A percentile compares a stretch with the other conserved stretches of the same genome.
Evolutionary conservation across 2,888 invertebrate species (phyloP).

Genomic region (Erynnis tages): DNA sequence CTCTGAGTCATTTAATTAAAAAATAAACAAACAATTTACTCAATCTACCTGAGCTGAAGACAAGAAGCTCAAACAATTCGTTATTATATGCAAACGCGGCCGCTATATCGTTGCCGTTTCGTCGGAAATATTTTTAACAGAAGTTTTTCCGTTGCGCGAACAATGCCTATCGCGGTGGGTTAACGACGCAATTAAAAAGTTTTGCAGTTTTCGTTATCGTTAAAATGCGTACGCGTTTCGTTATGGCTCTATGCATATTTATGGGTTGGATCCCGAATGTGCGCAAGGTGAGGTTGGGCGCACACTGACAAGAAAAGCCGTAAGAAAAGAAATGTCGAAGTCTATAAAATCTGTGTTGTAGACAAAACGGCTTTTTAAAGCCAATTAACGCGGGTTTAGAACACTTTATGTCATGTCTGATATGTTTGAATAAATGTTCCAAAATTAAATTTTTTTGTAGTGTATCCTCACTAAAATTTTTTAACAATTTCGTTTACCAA

Average conservation of each 20-base stretch:
- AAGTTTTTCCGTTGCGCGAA: conserved; percentile 35
- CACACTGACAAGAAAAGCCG: too few relatives aligned
- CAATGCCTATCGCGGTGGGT: conserved; percentile 39
- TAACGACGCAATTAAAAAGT: conserved; percentile 40
- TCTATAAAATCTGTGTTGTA: too few relatives aligned
- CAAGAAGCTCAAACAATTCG: conserved; percentile 14
- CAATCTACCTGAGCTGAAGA: background rate
- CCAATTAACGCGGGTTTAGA: too few relatives aligned
- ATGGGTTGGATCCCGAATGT: conserved; percentile 25
- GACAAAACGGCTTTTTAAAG: too few relatives aligned
- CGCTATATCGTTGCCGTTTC: conserved; percentile 19
- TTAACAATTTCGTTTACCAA: too few relatives aligned
- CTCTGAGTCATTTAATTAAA: too few relatives aligned
- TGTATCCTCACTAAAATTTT: too few relatives aligned
- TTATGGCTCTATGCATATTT: conserved; percentile 41
- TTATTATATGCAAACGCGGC: conserved; percentile 18
- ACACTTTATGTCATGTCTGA: too few relatives aligned
- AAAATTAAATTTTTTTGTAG: too few relatives aligned
- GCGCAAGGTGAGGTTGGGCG: background rate
- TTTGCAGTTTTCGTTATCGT: conserved; percentile 32
- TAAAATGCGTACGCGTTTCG: conserved; percentile 29
- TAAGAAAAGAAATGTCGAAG: too few relatives aligned
- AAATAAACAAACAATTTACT: background rate
- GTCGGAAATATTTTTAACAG: conserved; percentile 34
- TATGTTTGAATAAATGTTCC: too few relatives aligned